These are phyloP conservation scores for Electrona antarctica DNA, from an alignment of 2,113 vertebrate genomes.

Conservation along the genomic window DNA sequence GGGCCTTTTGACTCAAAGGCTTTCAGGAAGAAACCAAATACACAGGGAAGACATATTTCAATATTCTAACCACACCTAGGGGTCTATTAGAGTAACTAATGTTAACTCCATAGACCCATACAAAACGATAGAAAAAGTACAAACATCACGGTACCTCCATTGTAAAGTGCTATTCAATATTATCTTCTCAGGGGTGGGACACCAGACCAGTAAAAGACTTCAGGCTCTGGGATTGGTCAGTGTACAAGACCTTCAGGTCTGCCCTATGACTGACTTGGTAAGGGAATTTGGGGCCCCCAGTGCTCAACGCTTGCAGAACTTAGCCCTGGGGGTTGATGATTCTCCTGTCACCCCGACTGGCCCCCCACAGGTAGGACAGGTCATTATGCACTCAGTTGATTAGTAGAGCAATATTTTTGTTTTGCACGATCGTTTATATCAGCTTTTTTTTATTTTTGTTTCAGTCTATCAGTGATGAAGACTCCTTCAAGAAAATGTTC, in stretches of 20 bases:
- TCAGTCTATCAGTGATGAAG: conserved; percentile 93
- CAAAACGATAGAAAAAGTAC: no score
- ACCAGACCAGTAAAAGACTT: conserved; percentile 82
- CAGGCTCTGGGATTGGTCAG: conserved; percentile 79
- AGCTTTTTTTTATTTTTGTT: conserved; percentile 23
- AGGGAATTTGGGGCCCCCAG: conserved; percentile 80
- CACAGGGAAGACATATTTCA: no score
- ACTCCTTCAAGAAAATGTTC: conserved; percentile 89
- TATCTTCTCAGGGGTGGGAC: conserved; percentile 82
- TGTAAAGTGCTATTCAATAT: background rate
- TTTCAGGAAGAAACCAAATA: no score
- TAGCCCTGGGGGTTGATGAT: conserved; percentile 84
- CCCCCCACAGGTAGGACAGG: conserved; percentile 84
- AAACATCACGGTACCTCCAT: background rate
- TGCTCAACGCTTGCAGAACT: conserved; percentile 82
- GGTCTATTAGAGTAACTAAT: no score
- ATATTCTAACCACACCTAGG: no score
- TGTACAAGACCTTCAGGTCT: conserved; percentile 80
- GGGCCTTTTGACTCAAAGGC: no score
- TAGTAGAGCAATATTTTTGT: background rate
- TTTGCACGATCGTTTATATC: background rate
- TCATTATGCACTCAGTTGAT: background rate
- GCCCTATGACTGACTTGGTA: conserved; percentile 72
- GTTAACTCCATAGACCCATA: no score
- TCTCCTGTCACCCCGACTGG: conserved; percentile 83